Conservation (phyloP, 1,140 invertebrate genomes). For the Drosophila paulistorum region DNA sequence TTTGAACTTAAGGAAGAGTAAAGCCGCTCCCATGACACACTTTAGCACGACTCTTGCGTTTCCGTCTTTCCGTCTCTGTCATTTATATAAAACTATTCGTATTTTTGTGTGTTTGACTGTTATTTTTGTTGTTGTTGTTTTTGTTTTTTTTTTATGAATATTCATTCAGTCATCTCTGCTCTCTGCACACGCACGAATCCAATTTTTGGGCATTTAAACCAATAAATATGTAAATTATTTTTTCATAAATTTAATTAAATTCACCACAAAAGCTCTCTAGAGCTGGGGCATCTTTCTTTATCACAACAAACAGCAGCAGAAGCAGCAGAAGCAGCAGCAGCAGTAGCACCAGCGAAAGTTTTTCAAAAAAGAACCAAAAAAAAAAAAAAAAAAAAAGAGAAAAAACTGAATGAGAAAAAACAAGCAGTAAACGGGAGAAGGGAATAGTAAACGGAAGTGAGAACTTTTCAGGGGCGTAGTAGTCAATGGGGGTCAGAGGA, state of each 20-base stretch:
- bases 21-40: constrained; percentile 6
- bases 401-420: neutral
- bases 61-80: constrained; percentile 22
- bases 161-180: constrained; percentile 17
- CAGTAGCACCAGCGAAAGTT: constrained; percentile 56
- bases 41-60: neutral
- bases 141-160: constrained; percentile 20
- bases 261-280: constrained; percentile 65
- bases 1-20: constrained; percentile 26
- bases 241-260: constrained; percentile 81
- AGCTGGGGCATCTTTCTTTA: constrained; percentile 48
- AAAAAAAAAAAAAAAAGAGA: constrained; percentile 10
- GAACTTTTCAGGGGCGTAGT: constrained; percentile 13
- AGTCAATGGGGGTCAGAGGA: constrained; percentile 2
- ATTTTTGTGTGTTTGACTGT: constrained; percentile 27
- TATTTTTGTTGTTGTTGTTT: constrained; percentile 13
- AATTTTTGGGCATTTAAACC: constrained; percentile 75
- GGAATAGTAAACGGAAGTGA: constrained; percentile 19
- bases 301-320: constrained; percentile 34
- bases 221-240: constrained; percentile 82
- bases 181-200: constrained; percentile 23
- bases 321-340: neutral
- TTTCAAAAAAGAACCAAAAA: neutral
- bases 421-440: too few relatives aligned
- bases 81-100: constrained; percentile 40